A percentile compares a stretch with the other conserved stretches of the same genome.
These are phyloP conservation scores for Plecotus auritus DNA, from an alignment of 2,113 vertebrate genomes.

Conservation along the genomic window DNA sequence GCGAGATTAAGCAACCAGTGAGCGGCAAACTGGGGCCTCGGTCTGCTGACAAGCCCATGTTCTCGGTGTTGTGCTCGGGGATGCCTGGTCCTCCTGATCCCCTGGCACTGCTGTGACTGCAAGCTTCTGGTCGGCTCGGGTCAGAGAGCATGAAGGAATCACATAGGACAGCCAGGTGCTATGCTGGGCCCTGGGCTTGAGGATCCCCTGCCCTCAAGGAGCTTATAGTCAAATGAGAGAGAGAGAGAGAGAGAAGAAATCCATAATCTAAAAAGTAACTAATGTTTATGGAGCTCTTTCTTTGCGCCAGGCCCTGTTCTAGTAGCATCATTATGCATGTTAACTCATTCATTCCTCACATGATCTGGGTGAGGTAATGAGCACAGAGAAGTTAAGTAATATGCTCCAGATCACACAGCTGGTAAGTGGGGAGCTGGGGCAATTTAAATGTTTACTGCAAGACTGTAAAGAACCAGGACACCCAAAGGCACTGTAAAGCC, in stretches of 20 bases:
- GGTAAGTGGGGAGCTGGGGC: not conserved
- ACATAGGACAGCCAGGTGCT: not conserved
- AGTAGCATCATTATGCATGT: not conserved
- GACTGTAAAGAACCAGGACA: not conserved
- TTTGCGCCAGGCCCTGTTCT: not conserved
- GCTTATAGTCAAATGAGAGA: not conserved
- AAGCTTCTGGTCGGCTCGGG: not conserved
- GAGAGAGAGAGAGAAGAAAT: not conserved
- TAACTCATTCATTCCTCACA: not conserved
- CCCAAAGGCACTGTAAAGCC: not conserved
- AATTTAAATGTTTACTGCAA: not conserved
- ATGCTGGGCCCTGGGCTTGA: not conserved
- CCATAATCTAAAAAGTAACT: not conserved
- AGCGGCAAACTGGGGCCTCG: not conserved
- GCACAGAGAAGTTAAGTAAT: not conserved
- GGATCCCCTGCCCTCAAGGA: not conserved
- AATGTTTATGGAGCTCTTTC: not conserved
- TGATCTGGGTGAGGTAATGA: not conserved
- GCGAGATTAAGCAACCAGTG: not conserved
- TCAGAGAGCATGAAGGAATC: not conserved
- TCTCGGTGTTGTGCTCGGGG: not conserved
- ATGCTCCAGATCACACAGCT: not conserved
- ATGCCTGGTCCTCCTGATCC: not conserved
- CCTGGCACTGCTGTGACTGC: not conserved
- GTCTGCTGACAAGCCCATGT: not conserved